Evolutionary conservation across 2,113 vertebrate genomes (phyloP), one percentile per base, ranked within the genome.

Genomic region (Apeltes quadracus): DNA sequence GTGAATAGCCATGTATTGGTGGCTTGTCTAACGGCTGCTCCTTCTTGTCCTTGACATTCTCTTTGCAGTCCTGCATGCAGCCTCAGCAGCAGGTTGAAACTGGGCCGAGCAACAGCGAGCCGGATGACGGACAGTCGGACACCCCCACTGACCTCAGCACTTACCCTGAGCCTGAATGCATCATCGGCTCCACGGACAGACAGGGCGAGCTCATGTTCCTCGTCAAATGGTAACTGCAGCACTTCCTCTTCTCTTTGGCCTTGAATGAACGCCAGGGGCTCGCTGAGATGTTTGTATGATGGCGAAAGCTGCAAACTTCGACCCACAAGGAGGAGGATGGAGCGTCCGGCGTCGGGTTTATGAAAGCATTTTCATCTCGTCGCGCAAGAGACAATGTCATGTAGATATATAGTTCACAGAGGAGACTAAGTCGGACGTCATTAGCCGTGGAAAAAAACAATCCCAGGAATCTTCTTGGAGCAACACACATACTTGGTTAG

Each of bases 191-290:
- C 84, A 97, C 98, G 0, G 97, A 99, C 89, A 95, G 95, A 87
- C 96, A 96, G 63, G 98, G 98, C 86, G 97, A 99, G 85, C 94
- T 99, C 73, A 97, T 99, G 96, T 99, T 99, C 87, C 95, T 99
- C 44, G 95, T 99, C 94, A 99, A 99, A 90, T 99, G 98, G 98
- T 98, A 92, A 94, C 66, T 72, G 22, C 2, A 3, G n/a, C 10
- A 39, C 68, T 83, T 88, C 89, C 61, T 61, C 83, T 80, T 39
- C 58, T 54, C 36, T 48, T 14, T 75, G 56, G 18, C 55, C 38
- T 29, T 48, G 48, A 66, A 27, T 5, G 18, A 54, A 61, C 5
- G 12, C 36, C 44, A 18, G 15, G 1, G 27, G 18, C 57, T 76
- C 13, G 25, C 13, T 59, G n/a, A 61, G 64, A 48, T n/a, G 54